Evolutionary conservation across 2,113 vertebrate species (phyloP), one percentile per base, ranked within the genome.

Genomic region (Cephalophus harveyi): DNA sequence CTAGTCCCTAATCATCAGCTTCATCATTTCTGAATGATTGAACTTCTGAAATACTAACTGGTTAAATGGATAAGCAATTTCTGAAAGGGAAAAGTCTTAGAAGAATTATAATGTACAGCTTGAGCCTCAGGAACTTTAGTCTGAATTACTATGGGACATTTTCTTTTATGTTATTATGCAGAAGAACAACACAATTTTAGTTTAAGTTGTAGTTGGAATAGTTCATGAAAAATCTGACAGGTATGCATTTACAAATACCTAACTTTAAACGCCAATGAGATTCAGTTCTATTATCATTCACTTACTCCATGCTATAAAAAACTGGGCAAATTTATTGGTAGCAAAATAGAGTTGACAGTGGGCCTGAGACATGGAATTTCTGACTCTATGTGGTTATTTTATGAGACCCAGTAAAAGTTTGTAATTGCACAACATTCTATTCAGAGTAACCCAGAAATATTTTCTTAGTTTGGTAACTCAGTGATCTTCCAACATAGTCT

Each of bases 321-420:
- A 52, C 17, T 40, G 46, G 81, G 64, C 33, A 92, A 88, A 87
- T 25, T 27, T 94, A 57, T 46, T 36, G 21, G 94, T 43, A 94
- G 87, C 52, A 96, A 96, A 95, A 94, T 50, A 85, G 71, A 84
- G 33, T 28, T 78, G 46, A 95, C 36, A 76, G 43, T 82, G 86
- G 40, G 33, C 84, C 50, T 12, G 48, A 79, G 83, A 76, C 87
- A 76, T 15, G 36, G 52, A 92, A 52, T 94, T 95, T 76, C 91
- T 92, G 59, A 55, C 55, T 85, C 89, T 90, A 16, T 30, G 79
- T 62, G 43, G 59, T 90, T 93, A 57, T 96, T 96, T 96, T 94
- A 85, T 52, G 81, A 96, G 78, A 71, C 46, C 67, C 17, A 91
- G 46, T 79, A 71, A 89, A 94, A 64, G 43, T 89, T 46, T 74